These are phyloP conservation scores for Acanthornis magna DNA, from an alignment of 2,797 vertebrate species.

Conservation along the genomic window DNA sequence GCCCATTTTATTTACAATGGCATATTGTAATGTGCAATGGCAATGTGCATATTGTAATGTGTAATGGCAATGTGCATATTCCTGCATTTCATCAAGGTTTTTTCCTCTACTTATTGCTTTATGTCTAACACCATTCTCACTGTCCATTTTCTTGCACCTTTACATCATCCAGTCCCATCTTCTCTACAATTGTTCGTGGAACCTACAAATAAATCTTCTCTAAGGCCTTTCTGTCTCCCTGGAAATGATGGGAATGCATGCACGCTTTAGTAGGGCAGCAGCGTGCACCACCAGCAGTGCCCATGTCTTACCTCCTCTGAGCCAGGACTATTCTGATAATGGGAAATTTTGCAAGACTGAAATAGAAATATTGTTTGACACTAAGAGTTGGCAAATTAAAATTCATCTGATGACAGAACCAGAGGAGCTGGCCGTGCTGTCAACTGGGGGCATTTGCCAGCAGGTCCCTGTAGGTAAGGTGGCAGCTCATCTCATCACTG, in stretches of 20 bases:
- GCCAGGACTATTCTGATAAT: background rate
- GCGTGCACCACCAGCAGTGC: background rate
- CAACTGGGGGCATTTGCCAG: background rate
- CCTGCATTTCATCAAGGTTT: background rate
- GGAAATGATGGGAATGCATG: background rate
- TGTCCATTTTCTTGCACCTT: background rate
- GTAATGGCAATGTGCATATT: background rate
- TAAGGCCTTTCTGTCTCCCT: background rate
- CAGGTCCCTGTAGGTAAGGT: background rate
- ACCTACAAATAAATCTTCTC: background rate
- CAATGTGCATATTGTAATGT: too few relatives aligned
- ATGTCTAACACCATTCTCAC: background rate
- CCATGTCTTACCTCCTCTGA: background rate
- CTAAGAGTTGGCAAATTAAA: background rate
- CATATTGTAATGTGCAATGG: too few relatives aligned
- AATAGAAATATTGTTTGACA: background rate
- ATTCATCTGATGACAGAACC: background rate
- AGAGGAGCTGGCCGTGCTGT: background rate
- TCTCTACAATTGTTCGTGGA: background rate
- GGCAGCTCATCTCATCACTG: rapidly evolving
- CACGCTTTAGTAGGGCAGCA: background rate
- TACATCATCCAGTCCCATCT: background rate
- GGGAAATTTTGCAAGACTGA: background rate
- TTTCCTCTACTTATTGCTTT: background rate
- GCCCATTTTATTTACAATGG: background rate